Percentiles rank a stretch among this genome's conserved stretches.
Evolutionary conservation across 2,888 invertebrate genomes (phyloP).

Genomic region (Ophraella communa): DNA sequence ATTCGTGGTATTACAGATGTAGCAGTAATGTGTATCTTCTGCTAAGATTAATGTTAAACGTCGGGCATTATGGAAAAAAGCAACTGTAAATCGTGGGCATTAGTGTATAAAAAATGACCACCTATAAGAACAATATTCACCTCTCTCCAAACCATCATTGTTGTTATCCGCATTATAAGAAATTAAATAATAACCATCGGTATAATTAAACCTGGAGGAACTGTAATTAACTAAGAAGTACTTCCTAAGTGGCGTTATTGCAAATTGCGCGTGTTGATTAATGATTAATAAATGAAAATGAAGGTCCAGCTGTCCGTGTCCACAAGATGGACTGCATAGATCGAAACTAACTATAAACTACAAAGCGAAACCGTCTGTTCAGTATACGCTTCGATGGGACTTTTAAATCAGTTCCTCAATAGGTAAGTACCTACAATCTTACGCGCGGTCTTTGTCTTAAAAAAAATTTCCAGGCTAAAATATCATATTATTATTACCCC

Average conservation of each 20-base stretch:
- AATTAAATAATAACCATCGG: conserved; percentile 34
- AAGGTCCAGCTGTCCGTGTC: conserved; percentile 49
- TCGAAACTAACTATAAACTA: conserved; percentile 54
- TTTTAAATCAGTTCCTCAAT: conserved; percentile 42
- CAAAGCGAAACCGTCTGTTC: conserved; percentile 52
- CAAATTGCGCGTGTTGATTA: conserved; percentile 46
- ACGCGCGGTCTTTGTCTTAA: conserved; percentile 13
- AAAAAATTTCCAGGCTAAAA: neutral
- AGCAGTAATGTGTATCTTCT: too few species aligned
- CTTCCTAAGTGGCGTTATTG: conserved; percentile 39
- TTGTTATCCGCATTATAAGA: conserved; percentile 26
- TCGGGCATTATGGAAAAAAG: conserved; percentile 19
- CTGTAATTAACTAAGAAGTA: conserved; percentile 36
- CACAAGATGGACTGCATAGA: conserved; percentile 46
- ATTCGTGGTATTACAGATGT: too few species aligned
- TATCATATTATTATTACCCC: neutral
- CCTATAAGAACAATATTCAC: conserved; percentile 20
- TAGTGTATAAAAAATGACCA: conserved; percentile 31
- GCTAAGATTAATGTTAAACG: neutral
- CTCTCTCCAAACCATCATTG: conserved; percentile 28
- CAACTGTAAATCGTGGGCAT: conserved; percentile 24
- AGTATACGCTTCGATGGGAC: conserved; percentile 57
- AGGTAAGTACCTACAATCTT: too few species aligned
- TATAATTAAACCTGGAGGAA: conserved; percentile 34
- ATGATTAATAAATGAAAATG: conserved; percentile 44